Conservation (phyloP, 2,113 vertebrate species). For the Microtus pennsylvanicus region DNA sequence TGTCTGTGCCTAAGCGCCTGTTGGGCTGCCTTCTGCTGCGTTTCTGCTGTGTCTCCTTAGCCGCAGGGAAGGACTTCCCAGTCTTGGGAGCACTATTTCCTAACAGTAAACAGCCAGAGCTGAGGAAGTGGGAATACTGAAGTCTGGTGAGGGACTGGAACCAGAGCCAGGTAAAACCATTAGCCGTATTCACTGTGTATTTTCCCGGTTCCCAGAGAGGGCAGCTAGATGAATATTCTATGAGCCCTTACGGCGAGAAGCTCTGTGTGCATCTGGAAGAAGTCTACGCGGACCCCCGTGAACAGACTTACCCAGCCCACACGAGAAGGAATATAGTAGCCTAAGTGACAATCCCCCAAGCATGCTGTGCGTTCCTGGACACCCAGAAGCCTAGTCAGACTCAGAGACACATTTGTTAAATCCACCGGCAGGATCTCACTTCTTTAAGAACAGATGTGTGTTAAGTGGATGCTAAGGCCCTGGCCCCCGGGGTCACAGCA, state of each 20-base stretch:
- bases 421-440: background rate
- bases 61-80: background rate
- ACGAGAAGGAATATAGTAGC: background rate
- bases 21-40: background rate
- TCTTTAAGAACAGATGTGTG: background rate
- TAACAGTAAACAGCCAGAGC: background rate
- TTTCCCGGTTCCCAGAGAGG: background rate
- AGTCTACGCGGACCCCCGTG: background rate
- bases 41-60: background rate
- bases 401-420: background rate
- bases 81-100: constrained; percentile 1
- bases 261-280: background rate
- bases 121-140: background rate
- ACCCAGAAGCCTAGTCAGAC: background rate
- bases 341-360: background rate
- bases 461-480: background rate
- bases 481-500: background rate
- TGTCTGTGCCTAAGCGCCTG: background rate
- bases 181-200: background rate
- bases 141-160: background rate
- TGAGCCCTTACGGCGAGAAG: background rate
- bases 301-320: background rate
- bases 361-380: background rate
- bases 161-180: background rate
- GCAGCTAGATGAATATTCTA: background rate